phyloP scores from a whole-genome alignment of 2,888 invertebrate genomes.

The Physocephala rufipes region DNA sequence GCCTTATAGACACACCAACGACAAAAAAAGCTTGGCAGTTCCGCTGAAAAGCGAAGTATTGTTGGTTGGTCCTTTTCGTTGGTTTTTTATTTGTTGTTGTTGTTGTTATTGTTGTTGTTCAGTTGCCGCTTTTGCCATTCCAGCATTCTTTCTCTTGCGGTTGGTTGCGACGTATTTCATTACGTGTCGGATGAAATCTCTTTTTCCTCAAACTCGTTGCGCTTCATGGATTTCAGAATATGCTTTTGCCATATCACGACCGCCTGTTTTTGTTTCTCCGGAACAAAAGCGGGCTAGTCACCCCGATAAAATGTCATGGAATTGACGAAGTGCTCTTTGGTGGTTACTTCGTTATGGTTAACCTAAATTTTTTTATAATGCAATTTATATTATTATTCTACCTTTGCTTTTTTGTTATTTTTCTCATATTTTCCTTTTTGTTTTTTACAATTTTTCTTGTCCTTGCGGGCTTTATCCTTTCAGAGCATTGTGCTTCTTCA shows the following conservation, averaged over 20 bases:
- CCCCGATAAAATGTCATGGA: slow-evolving; percentile 12
- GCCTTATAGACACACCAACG: background rate
- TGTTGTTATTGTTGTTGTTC: background rate
- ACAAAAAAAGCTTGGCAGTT: background rate
- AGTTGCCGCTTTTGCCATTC: background rate
- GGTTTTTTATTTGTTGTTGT: too few species aligned
- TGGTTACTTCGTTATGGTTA: slow-evolving; percentile 27
- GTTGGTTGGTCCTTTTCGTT: too few species aligned
- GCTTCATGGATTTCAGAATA: background rate
- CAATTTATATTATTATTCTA: slow-evolving; percentile 15
- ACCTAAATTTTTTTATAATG: slow-evolving; percentile 34
- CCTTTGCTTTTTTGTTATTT: background rate
- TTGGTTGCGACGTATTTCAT: slow-evolving; percentile 17
- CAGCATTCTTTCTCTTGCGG: background rate
- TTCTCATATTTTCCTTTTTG: background rate
- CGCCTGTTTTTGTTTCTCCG: background rate
- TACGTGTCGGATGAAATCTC: background rate
- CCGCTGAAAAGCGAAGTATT: too few species aligned
- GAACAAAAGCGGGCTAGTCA: background rate
- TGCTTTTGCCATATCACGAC: background rate
- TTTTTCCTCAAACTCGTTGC: slow-evolving; percentile 4
- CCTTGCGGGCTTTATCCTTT: too few species aligned
- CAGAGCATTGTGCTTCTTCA: too few species aligned
- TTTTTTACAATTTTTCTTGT: background rate
- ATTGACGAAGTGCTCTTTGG: slow-evolving; percentile 40